Conservation (phyloP, 1,140 invertebrate genomes). For the Papilio xuthus region DNA sequence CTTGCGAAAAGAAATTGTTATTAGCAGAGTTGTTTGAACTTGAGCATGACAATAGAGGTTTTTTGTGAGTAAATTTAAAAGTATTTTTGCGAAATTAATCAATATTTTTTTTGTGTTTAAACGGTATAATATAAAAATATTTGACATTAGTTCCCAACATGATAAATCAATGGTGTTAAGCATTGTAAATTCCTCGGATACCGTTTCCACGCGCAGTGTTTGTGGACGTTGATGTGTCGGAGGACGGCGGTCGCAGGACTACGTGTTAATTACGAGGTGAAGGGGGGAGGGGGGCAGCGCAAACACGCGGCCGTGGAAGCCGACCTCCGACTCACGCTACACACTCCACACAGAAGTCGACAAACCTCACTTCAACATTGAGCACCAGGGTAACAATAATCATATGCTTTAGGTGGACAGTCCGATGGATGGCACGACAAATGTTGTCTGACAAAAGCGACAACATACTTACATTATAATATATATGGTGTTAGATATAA, state of each 20-base stretch:
- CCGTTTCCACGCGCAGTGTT: conserved; percentile 18
- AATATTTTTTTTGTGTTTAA: no score
- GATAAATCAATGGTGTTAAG: neutral
- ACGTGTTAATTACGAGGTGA: conserved; percentile 33
- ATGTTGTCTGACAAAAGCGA: neutral
- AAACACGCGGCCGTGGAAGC: conserved; percentile 36
- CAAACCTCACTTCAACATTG: conserved; percentile 8
- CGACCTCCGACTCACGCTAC: neutral
- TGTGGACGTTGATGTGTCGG: conserved; percentile 29
- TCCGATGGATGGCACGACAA: neutral
- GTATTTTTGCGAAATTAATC: no score
- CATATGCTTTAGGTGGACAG: neutral
- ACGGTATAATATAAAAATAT: neutral
- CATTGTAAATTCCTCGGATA: conserved; percentile 4
- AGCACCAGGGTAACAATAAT: neutral
- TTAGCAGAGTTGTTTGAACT: no score
- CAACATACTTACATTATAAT: neutral
- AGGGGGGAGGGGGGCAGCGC: neutral
- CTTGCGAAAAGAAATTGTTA: neutral
- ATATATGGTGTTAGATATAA: no score
- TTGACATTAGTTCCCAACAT: neutral
- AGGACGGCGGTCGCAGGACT: conserved; percentile 24
- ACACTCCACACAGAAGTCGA: conserved; percentile 34
- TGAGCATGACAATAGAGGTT: no score
- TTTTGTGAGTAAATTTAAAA: no score